Base-by-base conservation (phyloP, 2,113 vertebrate genomes). In the Aspiorhynchus laticeps region DNA sequence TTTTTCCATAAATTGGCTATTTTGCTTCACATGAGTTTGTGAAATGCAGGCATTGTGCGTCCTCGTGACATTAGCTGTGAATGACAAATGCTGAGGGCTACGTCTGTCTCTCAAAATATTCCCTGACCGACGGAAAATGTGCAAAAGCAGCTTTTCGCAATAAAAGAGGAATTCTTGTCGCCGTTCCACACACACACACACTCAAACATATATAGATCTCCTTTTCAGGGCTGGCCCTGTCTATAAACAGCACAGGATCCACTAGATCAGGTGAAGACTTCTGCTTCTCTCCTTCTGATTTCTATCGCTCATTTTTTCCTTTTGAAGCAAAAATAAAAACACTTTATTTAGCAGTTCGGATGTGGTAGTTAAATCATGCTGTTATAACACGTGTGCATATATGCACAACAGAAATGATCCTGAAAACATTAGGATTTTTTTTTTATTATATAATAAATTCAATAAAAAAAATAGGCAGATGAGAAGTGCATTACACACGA, bases 351-450 rank as follows among this genome's bases (percentile, higher is more conserved):
- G 46, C 41, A 33, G 74, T 73, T 73, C 28, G 56, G 4, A 71
- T 85, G 28, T 76, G 61, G 67, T 59, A 38, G 15, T 77, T 77
- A 73, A 71, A 71, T 56, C 38, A 24, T 6, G 33, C 56, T 41
- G 46, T 33, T 65, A 61, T 41, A 43, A 41, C 11, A 38, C n/a
- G 78, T 82, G 28, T 65, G 75, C 67, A 56, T 74, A 36, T 43
- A 11, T 28, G n/a, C 21, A 51, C 5, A 46, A 2, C 0, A 46
- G 10, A 65, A 56, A n/a, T 56, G 5, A 73, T 48, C 48, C 79
- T 80, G n/a, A 69, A 9, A 93, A 93, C 93, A 86, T 79, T 56
- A 83, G 38, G 31, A n/a, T n/a, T n/a, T n/a, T n/a, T n/a, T n/a
- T n/a, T n/a, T n/a, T n/a, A 19, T 83, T 56, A 21, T 56, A 56